These are phyloP conservation scores for Cryptocephalus moraei DNA, from an alignment of 2,888 invertebrate species.

Conservation along the genomic window DNA sequence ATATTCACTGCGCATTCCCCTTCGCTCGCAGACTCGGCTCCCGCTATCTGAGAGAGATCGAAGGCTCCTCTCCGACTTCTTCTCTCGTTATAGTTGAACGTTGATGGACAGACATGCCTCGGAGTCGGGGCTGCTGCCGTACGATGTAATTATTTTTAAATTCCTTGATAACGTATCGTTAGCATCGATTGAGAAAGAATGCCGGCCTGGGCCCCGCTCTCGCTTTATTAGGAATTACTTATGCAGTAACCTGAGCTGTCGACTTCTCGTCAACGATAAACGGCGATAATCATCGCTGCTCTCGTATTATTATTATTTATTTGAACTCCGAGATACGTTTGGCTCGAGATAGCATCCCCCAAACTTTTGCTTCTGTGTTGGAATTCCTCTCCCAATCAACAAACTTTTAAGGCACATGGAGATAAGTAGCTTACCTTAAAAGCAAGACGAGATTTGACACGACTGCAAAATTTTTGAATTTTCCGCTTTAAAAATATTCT, in stretches of 20 bases:
- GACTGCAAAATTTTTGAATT: too few relatives aligned
- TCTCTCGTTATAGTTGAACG: constrained; percentile 25
- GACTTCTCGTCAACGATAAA: constrained; percentile 18
- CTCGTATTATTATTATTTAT: not conserved
- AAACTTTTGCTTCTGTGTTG: too few relatives aligned
- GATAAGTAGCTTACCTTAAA: too few relatives aligned
- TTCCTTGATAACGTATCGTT: constrained; percentile 36
- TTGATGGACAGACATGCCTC: constrained; percentile 34
- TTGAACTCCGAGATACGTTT: too few relatives aligned
- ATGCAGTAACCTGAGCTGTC: constrained; percentile 18
- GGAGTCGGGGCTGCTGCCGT: constrained; percentile 21
- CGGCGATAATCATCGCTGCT: constrained; percentile 16
- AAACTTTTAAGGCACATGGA: too few relatives aligned
- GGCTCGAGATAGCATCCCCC: too few relatives aligned
- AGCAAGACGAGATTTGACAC: too few relatives aligned
- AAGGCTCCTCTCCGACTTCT: constrained; percentile 9
- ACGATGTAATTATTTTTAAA: constrained; percentile 37
- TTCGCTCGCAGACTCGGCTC: constrained; percentile 9
- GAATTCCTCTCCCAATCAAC: too few relatives aligned
- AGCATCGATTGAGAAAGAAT: constrained; percentile 27
- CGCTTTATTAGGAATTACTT: constrained; percentile 28
- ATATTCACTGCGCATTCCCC: constrained; percentile 24
- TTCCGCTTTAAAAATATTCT: too few relatives aligned
- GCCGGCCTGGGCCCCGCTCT: constrained; percentile 17
- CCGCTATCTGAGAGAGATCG: constrained; percentile 19